phyloP scores from a whole-genome alignment of 2,797 vertebrate species.

The Spatula clypeata region DNA sequence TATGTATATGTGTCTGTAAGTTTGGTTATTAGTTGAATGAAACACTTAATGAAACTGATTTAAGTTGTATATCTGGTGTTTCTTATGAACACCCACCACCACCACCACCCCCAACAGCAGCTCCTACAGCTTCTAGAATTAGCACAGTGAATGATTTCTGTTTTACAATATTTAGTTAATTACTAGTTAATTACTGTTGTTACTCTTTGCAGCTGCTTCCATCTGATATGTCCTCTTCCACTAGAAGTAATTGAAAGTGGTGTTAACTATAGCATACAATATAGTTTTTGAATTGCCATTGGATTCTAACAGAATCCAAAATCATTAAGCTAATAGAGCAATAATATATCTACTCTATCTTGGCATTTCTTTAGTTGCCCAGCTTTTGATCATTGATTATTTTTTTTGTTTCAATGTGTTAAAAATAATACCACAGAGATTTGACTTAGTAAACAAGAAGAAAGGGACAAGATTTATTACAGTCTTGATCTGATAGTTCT shows the following conservation, averaged over 20 bases:
- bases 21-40: background rate
- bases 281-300: background rate
- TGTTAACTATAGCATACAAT: background rate
- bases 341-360: background rate
- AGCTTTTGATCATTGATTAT: background rate
- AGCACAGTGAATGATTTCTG: background rate
- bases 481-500: background rate
- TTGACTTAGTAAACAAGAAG: slow-evolving; percentile 17
- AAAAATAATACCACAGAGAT: background rate
- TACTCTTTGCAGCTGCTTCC: background rate
- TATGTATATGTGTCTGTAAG: accelerated
- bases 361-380: background rate
- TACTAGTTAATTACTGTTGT: background rate
- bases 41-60: background rate
- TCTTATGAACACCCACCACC: background rate
- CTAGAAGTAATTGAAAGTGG: background rate
- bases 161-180: background rate
- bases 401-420: background rate
- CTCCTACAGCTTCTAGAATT: background rate
- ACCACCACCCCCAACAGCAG: background rate
- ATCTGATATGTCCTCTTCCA: background rate
- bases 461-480: slow-evolving; percentile 17
- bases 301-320: background rate
- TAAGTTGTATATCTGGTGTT: background rate
- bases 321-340: background rate